These are phyloP conservation scores for Sycophaga agraensis DNA, from an alignment of 1,140 invertebrate genomes.

Conservation along the genomic window DNA sequence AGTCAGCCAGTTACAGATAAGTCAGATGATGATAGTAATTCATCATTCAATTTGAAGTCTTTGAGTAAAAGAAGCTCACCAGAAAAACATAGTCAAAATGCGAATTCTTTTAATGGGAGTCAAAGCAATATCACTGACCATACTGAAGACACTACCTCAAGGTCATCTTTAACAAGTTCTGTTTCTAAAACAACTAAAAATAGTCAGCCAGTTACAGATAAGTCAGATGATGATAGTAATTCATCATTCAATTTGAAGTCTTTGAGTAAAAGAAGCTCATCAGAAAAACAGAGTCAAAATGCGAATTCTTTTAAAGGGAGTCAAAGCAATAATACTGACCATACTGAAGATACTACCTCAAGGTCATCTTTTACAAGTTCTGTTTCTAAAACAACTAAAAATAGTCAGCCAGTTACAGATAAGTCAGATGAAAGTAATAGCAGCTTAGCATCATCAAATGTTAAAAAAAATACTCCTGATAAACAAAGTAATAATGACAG, in stretches of 20 bases:
- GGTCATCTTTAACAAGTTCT: conserved; percentile 1
- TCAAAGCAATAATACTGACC: not conserved
- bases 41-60: conserved; percentile 1
- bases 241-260: not conserved
- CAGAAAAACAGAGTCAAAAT: conserved; percentile 1
- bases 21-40: conserved; percentile 9
- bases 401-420: not conserved
- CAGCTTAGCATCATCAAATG: not conserved
- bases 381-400: not conserved
- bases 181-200: not conserved
- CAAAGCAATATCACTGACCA: not conserved
- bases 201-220: not conserved
- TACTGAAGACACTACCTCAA: not conserved
- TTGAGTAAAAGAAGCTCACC: not conserved
- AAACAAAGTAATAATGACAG: not conserved
- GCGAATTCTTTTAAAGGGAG: not conserved
- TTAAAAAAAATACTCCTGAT: not conserved
- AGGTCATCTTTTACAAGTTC: not conserved
- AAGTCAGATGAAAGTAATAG: conserved; percentile 2
- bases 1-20: not conserved
- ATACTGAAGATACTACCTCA: not conserved
- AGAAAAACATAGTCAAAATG: not conserved
- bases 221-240: conserved; percentile 10
- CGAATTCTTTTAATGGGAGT: not conserved
- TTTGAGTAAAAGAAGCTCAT: not conserved